Evolutionary conservation across 2,888 invertebrate species (phyloP), one percentile per base, ranked within the genome.

Genomic region (Axea sp.): DNA sequence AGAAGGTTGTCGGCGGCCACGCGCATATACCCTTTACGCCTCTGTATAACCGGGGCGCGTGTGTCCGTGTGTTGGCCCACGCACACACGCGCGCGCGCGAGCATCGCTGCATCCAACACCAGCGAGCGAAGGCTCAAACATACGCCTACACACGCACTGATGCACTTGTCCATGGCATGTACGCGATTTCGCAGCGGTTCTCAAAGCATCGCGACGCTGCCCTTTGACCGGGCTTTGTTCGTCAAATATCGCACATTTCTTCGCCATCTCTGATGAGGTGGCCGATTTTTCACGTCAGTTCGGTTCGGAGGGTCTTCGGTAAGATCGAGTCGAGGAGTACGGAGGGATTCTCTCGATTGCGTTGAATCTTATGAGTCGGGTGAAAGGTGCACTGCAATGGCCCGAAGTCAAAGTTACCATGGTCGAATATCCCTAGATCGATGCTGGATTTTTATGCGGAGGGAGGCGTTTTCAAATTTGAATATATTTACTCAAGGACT

Each of bases 91-190:
- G 22, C 45, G 51, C 11, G 17, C 9, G 19, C 28, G 64, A 11
- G 57, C 62, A 75, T 39, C 73, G 62, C 68, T 64, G 64, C 65
- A 78, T 26, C 39, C 55, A 65, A 37, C 55, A 24, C 60, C 53
- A 41, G 45, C 33, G 57, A 37, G 19, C 55, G 26, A 51, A 35
- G 51, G 37, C 41, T 73, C 76, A 76, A 73, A 68, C 71, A 64
- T 76, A 75, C 71, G 75, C 77, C 76, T 64, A 75, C 77, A 77
- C 76, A 75, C 26, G 73, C 62, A 73, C 57, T 77, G 79, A 77
- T 83, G 83, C 84, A 84, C 83, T 84, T 84, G 83, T 78, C 78
- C 80, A 81, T 82, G 78, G 81, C 80, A 78, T 77, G 81, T 81
- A 79, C 76, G 77, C 78, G 78, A 79, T 77, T 73, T 60, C 49